phyloP scores from a whole-genome alignment of 2,797 vertebrate species.

The Carcharodon carcharias region DNA sequence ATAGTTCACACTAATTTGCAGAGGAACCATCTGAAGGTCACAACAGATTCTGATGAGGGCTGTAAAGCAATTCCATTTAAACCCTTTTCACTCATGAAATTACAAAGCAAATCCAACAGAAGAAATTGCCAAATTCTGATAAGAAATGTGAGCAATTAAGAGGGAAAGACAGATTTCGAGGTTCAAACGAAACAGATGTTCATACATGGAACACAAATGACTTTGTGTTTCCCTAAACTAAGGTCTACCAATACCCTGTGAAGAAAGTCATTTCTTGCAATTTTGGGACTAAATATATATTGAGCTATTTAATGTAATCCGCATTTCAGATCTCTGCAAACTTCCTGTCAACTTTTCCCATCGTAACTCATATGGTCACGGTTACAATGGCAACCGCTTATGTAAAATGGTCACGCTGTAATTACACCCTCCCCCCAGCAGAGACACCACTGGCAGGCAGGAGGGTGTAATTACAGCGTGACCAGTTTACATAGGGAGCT shows the following conservation, averaged over 20 bases:
- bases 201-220: background rate
- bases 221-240: background rate
- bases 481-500: background rate
- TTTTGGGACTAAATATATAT: background rate
- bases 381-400: background rate
- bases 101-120: background rate
- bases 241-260: background rate
- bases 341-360: background rate
- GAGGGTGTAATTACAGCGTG: background rate
- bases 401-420: background rate
- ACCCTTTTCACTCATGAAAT: conserved; percentile 15
- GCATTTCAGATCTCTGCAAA: background rate
- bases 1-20: background rate
- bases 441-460: background rate
- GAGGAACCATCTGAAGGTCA: background rate
- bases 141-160: background rate
- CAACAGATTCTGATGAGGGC: background rate
- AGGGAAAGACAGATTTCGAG: background rate
- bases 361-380: background rate
- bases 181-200: background rate
- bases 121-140: background rate
- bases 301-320: background rate
- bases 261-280: background rate
- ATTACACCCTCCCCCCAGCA: background rate
- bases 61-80: background rate